Evolutionary conservation across 2,113 vertebrate species (phyloP).

Genomic region (Callopanchax toddi): DNA sequence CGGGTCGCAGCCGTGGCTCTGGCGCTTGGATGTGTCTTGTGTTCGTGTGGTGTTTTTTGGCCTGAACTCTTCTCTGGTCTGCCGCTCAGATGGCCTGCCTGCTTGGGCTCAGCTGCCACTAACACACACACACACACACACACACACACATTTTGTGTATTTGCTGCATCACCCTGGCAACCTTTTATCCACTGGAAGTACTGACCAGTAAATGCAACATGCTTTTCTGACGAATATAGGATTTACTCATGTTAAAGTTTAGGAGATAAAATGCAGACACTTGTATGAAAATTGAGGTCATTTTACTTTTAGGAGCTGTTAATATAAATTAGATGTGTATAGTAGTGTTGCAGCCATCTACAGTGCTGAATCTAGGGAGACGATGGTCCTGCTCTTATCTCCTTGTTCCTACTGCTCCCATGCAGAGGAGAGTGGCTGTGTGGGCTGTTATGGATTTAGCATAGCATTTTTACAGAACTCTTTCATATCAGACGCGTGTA

Average conservation of each 20-base stretch:
- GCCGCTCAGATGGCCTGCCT: conserved; percentile 42
- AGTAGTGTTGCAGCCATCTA: conserved; percentile 38
- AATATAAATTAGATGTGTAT: too few relatives aligned
- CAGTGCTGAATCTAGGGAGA: conserved; percentile 64
- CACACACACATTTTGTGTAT: conserved; percentile 21
- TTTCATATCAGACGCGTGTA: too few relatives aligned
- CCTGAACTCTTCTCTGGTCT: conserved; percentile 5
- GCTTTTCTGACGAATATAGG: neutral
- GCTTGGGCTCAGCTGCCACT: conserved; percentile 31
- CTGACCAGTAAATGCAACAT: conserved; percentile 4
- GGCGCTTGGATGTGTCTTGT: conserved; percentile 28
- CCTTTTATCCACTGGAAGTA: neutral
- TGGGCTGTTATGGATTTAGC: too few relatives aligned
- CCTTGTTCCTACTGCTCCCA: conserved; percentile 58
- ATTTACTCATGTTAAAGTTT: too few relatives aligned
- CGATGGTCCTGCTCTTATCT: conserved; percentile 62
- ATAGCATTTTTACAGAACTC: too few relatives aligned
- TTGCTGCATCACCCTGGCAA: conserved; percentile 44
- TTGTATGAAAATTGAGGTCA: too few relatives aligned
- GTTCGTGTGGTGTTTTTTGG: conserved; percentile 12
- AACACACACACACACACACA: neutral
- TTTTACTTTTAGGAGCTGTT: too few relatives aligned
- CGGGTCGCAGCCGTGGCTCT: conserved; percentile 33
- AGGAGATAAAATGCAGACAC: too few relatives aligned
- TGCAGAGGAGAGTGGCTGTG: conserved; percentile 17